phyloP scores from a whole-genome alignment of 2,113 vertebrate species.

The Bucco capensis region DNA sequence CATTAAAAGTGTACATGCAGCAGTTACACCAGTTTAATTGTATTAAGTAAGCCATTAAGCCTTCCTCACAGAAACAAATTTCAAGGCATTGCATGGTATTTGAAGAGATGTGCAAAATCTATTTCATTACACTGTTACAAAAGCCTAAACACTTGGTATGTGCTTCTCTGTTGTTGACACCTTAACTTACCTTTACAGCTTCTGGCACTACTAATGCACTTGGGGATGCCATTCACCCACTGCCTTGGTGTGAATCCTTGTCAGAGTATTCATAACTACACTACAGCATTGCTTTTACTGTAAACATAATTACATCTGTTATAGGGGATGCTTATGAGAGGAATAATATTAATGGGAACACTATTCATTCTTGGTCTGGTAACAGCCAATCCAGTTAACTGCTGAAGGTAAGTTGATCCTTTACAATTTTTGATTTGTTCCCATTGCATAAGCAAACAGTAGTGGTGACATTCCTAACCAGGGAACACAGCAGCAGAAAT shows the following conservation, averaged over 20 bases:
- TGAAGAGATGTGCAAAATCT: not conserved
- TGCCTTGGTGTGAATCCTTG: not conserved
- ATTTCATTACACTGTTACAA: not conserved
- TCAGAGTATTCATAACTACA: not conserved
- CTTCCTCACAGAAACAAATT: not conserved
- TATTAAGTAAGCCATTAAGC: not conserved
- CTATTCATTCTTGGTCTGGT: not conserved
- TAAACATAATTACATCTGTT: not conserved
- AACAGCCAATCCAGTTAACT: not conserved
- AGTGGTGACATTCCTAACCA: not conserved
- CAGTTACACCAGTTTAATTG: not conserved
- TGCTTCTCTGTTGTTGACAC: not conserved
- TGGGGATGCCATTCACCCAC: not conserved
- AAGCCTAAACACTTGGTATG: not conserved
- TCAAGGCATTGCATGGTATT: not conserved
- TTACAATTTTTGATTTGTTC: not conserved
- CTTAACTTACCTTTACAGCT: not conserved
- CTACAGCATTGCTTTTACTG: not conserved
- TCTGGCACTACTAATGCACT: not conserved
- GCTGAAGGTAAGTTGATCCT: not conserved
- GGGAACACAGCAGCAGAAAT: not conserved
- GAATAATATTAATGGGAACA: not conserved
- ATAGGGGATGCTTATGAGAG: not conserved
- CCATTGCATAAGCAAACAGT: not conserved
- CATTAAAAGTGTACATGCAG: not conserved